Conservation (phyloP, 2,888 invertebrate species). For the Proisotoma minuta region DNA sequence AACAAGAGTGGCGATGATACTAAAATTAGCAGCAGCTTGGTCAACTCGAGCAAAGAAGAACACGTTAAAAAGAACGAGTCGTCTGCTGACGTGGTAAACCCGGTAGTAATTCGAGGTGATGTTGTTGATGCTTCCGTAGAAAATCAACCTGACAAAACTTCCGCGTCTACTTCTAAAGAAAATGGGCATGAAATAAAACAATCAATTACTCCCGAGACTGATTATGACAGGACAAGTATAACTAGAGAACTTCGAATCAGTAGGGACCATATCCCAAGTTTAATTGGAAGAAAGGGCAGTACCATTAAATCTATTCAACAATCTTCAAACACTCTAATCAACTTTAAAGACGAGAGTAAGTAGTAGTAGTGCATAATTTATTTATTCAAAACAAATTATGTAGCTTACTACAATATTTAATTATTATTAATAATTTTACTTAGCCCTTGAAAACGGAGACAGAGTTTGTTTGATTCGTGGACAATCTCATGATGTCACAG, state of each 20-base stretch:
- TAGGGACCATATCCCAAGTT: conserved; percentile 50
- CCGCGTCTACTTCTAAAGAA: background rate
- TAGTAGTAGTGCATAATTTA: background rate
- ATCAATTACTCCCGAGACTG: conserved; percentile 20
- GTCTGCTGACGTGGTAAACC: too few species aligned
- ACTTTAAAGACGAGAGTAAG: conserved; percentile 52
- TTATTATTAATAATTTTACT: conserved; percentile 14
- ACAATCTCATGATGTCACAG: conserved; percentile 60
- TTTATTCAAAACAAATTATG: conserved; percentile 7
- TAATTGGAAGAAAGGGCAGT: conserved; percentile 65
- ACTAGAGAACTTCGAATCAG: conserved; percentile 48
- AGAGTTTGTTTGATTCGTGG: conserved; percentile 70
- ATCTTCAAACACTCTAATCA: conserved; percentile 63
- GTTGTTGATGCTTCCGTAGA: background rate
- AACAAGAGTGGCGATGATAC: too few species aligned
- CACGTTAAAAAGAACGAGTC: too few species aligned
- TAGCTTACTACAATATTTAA: conserved; percentile 6
- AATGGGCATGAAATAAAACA: background rate
- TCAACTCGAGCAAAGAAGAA: too few species aligned
- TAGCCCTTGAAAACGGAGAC: conserved; percentile 54
- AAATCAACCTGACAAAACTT: background rate
- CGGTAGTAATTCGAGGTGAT: too few species aligned
- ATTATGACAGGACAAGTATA: conserved; percentile 21
- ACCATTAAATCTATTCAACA: conserved; percentile 71
- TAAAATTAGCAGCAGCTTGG: too few species aligned